Evolutionary conservation across 1,140 invertebrate genomes (phyloP), one percentile per base, ranked within the genome.

Genomic region (Medauroidea extradentata): DNA sequence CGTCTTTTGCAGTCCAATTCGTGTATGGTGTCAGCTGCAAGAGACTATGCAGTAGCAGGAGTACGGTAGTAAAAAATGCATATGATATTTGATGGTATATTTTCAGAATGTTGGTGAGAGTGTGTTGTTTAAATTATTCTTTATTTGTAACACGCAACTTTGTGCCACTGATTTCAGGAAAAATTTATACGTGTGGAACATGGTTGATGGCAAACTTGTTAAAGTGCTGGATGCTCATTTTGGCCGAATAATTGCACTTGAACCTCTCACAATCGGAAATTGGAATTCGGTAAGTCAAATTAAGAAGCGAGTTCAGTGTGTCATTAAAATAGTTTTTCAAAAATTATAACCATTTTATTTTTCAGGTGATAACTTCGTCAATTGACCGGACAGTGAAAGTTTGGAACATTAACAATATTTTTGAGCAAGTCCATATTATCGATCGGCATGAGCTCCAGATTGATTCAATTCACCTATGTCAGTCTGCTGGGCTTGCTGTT

Each of bases 391-490:
- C 94, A 1, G 95, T 99, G 1, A 98, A 99, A 81, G 94, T 99
- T 0, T 99, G 96, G 96, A 99, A 98, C 74, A 96, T 99, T 59
- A 96, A 98, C 71, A 98, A 99, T 71, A 98, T 99, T 67, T 95
- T 96, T 69, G 94, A 98, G 71, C 93, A 98, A 78, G 94, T 98
- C 3, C 91, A 98, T 72, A 89, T 93, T 16, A 95, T 99, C 62
- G 93, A 98, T 69, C 79, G 95, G 46, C 94, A 98, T 71, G 96
- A 99, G 71, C 77, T 98, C 49, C 94, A 95, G 66, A 94, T 99
- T 56, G 95, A 99, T 74, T 86, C 88, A 21, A 90, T 98, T 21
- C 87, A 88, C 25, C 58, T 60, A 16, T 53, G 58, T 24, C 38
- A 46, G 42, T 29, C 11, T 0, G 50, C 58, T 11, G 58, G 51